Conservation (phyloP, 23 tunicate genomes). For the Halocynthia aurantium region DNA sequence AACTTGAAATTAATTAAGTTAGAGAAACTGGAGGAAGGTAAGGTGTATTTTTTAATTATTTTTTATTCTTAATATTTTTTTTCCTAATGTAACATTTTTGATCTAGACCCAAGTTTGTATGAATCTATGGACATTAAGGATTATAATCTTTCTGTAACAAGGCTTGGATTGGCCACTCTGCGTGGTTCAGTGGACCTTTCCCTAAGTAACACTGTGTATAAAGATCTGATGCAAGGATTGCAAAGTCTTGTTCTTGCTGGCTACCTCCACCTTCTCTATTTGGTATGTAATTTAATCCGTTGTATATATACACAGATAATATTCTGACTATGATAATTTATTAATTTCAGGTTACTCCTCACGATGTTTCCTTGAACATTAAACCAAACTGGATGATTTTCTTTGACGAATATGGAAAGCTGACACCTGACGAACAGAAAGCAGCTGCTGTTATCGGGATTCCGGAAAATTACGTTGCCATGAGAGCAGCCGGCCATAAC, state of each 20-base stretch:
- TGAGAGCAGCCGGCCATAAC: slow-evolving; percentile 53
- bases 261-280: slow-evolving; percentile 65
- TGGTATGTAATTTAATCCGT: slow-evolving; percentile 33
- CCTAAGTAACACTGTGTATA: slow-evolving; percentile 35
- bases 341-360: slow-evolving; percentile 65
- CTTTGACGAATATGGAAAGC: slow-evolving; percentile 45
- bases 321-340: neutral
- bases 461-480: slow-evolving; percentile 55
- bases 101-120: neutral
- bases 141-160: slow-evolving; percentile 25
- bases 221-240: slow-evolving; percentile 58
- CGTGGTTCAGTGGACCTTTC: slow-evolving; percentile 62
- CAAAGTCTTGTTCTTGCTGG: slow-evolving; percentile 38
- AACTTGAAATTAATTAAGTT: slow-evolving; percentile 14
- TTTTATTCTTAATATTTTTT: neutral
- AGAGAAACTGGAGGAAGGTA: slow-evolving; percentile 6
- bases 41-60: neutral
- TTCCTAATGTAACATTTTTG: neutral
- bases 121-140: slow-evolving; percentile 8
- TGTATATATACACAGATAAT: neutral
- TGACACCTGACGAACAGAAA: slow-evolving; percentile 29
- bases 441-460: slow-evolving; percentile 65
- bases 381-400: slow-evolving; percentile 68
- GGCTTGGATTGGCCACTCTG: slow-evolving; percentile 52
- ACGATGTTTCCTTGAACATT: slow-evolving; percentile 30